Conservation (phyloP, 2,113 vertebrate genomes). For the Elaphurus davidianus region DNA sequence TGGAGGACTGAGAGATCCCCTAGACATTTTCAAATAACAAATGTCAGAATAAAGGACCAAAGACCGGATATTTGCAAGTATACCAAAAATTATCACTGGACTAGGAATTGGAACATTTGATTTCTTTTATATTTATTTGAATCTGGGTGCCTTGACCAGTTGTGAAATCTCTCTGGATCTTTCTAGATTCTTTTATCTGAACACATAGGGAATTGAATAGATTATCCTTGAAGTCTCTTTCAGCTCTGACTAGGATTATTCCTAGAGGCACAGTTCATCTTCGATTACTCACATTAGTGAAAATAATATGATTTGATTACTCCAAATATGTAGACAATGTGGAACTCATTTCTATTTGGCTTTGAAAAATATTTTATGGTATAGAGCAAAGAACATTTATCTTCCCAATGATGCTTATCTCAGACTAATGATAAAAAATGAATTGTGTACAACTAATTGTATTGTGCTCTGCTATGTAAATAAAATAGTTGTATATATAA, state of each 20-base stretch:
- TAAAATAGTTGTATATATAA: not conserved
- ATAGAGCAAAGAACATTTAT: conserved; percentile 25
- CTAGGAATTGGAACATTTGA: not conserved
- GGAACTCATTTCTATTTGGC: conserved; percentile 19
- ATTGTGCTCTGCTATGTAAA: not conserved
- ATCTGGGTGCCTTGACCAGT: not conserved
- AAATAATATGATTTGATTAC: not conserved
- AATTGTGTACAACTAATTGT: not conserved
- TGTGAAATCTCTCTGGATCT: not conserved
- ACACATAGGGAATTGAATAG: not conserved
- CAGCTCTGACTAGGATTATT: not conserved
- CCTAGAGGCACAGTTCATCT: not conserved
- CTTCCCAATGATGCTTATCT: not conserved
- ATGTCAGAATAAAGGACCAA: not conserved
- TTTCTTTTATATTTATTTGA: not conserved
- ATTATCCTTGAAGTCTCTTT: not conserved
- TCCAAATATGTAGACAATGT: not conserved
- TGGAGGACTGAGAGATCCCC: not conserved
- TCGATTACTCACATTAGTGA: conserved; percentile 5
- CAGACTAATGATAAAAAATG: conserved; percentile 42
- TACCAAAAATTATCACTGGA: not conserved
- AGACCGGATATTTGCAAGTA: not conserved
- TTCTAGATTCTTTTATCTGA: conserved; percentile 1
- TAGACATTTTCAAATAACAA: conserved; percentile 2
- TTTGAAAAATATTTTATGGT: conserved; percentile 7